These are phyloP conservation scores for Aldabrachelys gigantea DNA, from an alignment of 2,113 vertebrate genomes.

Conservation along the genomic window DNA sequence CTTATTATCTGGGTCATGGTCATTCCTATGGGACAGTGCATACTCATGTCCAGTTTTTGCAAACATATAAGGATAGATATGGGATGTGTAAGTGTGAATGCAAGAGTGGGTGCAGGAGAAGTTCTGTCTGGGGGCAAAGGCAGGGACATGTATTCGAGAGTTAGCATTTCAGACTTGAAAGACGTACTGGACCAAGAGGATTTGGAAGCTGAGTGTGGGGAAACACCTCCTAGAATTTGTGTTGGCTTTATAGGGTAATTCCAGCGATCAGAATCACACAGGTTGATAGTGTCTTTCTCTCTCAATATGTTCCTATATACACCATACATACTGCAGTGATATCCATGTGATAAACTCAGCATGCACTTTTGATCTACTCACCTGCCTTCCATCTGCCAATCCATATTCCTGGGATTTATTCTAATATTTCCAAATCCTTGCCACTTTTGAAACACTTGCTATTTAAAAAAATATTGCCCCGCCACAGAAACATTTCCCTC, in stretches of 20 bases:
- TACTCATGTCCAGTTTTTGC: fast-evolving
- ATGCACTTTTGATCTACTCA: fast-evolving
- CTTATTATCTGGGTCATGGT: background rate
- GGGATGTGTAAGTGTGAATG: background rate
- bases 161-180: background rate
- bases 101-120: fast-evolving
- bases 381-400: background rate
- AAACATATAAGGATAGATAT: too few relatives aligned
- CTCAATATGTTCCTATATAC: fast-evolving
- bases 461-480: background rate
- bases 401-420: background rate
- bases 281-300: background rate
- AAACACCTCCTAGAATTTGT: background rate
- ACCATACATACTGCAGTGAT: fast-evolving
- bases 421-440: background rate
- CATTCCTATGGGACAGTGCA: fast-evolving
- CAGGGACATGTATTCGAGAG: background rate
- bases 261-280: background rate
- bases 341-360: background rate
- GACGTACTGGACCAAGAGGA: background rate
- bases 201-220: background rate
- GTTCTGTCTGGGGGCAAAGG: background rate
- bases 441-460: background rate
- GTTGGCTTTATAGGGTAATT: background rate
- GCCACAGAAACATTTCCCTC: background rate